phyloP scores from a whole-genome alignment of 1,140 invertebrate species.

The Caenorhabditis brenneri region DNA sequence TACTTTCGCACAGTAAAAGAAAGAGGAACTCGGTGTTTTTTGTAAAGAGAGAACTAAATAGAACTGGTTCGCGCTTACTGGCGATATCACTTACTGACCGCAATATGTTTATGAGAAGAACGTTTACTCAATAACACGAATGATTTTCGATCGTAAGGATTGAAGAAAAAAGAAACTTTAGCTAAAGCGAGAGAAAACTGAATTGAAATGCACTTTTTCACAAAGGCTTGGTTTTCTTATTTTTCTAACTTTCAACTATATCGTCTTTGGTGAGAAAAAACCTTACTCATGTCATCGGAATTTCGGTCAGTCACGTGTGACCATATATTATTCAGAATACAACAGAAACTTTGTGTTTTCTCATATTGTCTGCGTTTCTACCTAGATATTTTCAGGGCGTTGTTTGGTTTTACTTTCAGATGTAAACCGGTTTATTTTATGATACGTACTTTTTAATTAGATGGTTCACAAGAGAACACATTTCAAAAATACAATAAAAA shows the following conservation, averaged over 20 bases:
- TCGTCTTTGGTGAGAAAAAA: no score
- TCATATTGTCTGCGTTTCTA: not conserved
- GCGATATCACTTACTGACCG: not conserved
- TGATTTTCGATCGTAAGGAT: not conserved
- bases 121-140: not conserved
- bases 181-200: no score
- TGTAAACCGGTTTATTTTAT: not conserved
- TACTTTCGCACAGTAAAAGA: slow-evolving; percentile 26
- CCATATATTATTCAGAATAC: not conserved
- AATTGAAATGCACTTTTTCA: no score
- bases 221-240: no score
- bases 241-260: no score
- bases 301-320: slow-evolving; percentile 29
- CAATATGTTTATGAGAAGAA: not conserved
- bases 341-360: not conserved
- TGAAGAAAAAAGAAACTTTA: not conserved
- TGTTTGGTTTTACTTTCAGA: not conserved
- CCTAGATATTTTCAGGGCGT: not conserved
- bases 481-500: not conserved
- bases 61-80: slow-evolving; percentile 5
- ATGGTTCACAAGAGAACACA: not conserved
- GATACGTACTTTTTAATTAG: not conserved
- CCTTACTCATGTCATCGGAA: slow-evolving; percentile 29
- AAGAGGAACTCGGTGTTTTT: not conserved
- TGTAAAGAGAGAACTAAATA: not conserved